Conservation (phyloP, 1,140 invertebrate genomes). For the Asbolus verrucosus region DNA sequence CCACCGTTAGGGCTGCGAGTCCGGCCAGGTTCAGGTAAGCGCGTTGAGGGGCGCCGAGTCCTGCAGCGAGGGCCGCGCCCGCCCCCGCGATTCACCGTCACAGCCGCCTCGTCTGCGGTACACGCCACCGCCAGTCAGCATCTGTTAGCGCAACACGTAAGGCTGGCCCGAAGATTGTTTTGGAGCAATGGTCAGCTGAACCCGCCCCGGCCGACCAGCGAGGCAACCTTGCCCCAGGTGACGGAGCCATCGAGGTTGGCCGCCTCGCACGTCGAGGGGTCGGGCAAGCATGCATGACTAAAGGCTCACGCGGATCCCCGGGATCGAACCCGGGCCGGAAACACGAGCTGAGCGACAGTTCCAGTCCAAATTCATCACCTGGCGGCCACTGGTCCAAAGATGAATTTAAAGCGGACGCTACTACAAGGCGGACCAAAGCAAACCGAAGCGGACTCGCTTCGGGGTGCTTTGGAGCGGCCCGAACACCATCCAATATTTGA, state of each 20-base stretch:
- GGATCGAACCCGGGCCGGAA: conserved; percentile 56
- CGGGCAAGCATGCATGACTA: conserved; percentile 48
- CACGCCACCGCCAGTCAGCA: conserved; percentile 53
- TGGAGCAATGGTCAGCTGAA: conserved; percentile 64
- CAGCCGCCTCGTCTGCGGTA: conserved; percentile 52
- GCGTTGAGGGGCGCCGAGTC: conserved; percentile 58
- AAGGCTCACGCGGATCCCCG: conserved; percentile 41
- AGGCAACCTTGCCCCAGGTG: too few species aligned
- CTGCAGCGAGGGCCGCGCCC: conserved; percentile 51
- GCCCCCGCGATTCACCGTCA: conserved; percentile 46
- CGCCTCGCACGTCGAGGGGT: conserved; percentile 1
- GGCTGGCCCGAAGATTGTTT: conserved; percentile 66
- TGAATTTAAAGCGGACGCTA: conserved; percentile 25
- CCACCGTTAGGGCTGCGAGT: conserved; percentile 61
- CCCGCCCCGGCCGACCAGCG: background rate
- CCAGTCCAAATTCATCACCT: conserved; percentile 38
- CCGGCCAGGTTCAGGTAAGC: conserved; percentile 63
- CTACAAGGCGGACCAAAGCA: background rate
- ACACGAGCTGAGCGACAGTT: conserved; percentile 50
- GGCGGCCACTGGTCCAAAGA: background rate
- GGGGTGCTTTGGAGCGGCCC: background rate
- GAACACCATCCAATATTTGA: conserved; percentile 13
- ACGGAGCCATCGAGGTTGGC: too few species aligned
- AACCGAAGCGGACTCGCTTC: background rate
- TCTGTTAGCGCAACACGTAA: conserved; percentile 52